Base-by-base conservation (phyloP, 2,797 vertebrate genomes). In the Sebastes dallii region DNA sequence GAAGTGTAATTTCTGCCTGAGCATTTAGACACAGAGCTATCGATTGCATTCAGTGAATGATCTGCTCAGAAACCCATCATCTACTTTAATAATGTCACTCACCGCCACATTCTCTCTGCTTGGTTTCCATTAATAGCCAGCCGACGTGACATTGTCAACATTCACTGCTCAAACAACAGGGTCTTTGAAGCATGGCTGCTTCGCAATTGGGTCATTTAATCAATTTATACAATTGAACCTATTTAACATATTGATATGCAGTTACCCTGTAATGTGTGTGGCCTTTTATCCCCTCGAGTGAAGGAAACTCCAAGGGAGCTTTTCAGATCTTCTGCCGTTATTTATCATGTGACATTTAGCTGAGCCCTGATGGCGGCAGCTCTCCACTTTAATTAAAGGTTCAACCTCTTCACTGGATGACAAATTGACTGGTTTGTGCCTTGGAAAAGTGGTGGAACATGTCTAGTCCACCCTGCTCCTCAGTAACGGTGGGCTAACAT, bases 331-430 rank as follows among this genome's bases (percentile, higher is more conserved):
- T 88, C 90, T 83, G 83, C 83, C 83, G 87, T 95, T 95, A 95
- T 95, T 95, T 95, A 95, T 95, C 90, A 91, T 79, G 91, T 93
- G 93, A 94, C 94, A 95, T 95, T 95, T 95, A 89, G 79, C 89
- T 8, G 84, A 83, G 91, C 72, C 88, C 86, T 90, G 91, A 92
- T 92, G 91, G 90, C 82, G 69, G 89, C 91, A 86, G 92, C 92
- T 88, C 92, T 95, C 93, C 92, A 90, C 92, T 95, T 96, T 95
- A 96, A 96, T 96, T 95, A 96, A 95, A 94, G 94, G 91, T 92
- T 95, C 94, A 90, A 92, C 91, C 94, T 94, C 93, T 91, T 94
- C 90, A 91, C 86, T 36, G 80, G 90, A 93, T 95, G 95, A 96
- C 92, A 94, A 94, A 96, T 95, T 94, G 95, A 95, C 91, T 94